Conservation (phyloP, 2,797 vertebrate species). For the Pangasius larnaudii region DNA sequence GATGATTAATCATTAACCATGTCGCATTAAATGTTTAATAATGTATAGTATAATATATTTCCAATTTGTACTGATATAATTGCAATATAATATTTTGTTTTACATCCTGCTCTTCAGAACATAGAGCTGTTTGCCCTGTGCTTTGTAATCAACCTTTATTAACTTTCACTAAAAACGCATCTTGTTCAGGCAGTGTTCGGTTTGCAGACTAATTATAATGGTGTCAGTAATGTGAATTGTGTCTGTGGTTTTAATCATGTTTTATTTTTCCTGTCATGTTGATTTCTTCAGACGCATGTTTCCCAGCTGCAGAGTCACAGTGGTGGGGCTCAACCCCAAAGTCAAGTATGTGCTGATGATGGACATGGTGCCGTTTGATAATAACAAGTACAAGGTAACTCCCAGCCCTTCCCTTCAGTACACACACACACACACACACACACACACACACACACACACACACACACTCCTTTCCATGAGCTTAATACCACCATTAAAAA, state of each 20-base stretch:
- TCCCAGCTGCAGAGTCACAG: conserved; percentile 62
- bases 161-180: neutral
- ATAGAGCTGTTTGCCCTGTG: neutral
- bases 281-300: conserved; percentile 60
- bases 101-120: neutral
- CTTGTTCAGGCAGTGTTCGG: neutral
- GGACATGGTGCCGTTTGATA: conserved; percentile 65
- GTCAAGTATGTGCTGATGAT: conserved; percentile 65
- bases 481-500: neutral
- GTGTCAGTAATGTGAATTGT: neutral
- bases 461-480: neutral
- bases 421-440: neutral
- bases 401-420: conserved; percentile 36
- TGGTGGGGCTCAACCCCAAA: conserved; percentile 61
- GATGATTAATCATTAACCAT: neutral
- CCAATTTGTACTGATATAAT: neutral
- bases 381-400: conserved; percentile 63
- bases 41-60: neutral
- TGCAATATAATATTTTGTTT: neutral
- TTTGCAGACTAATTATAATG: conserved; percentile 9
- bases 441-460: conserved; percentile 8
- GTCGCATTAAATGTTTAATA: neutral
- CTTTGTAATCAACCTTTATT: neutral
- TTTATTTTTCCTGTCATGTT: conserved; percentile 14
- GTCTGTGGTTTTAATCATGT: neutral